phyloP scores from a whole-genome alignment of 2,888 invertebrate genomes.

The Drosophila dives region DNA sequence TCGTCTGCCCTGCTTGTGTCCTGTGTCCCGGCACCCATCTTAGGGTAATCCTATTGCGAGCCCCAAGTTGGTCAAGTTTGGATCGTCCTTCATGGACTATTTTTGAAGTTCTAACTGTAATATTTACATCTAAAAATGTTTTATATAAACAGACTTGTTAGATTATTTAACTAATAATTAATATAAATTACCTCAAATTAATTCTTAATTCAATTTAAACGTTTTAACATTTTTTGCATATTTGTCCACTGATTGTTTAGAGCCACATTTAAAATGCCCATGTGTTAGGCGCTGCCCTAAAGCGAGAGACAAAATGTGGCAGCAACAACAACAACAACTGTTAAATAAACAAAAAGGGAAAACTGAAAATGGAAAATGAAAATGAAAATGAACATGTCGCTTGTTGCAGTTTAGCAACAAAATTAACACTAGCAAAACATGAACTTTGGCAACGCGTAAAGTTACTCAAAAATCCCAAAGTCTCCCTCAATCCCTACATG shows the following conservation, averaged over 20 bases:
- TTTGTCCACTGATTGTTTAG: background rate
- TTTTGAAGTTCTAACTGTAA: background rate
- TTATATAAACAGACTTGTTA: background rate
- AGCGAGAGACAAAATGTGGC: slow-evolving; percentile 15
- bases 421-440: slow-evolving; percentile 65
- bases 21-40: background rate
- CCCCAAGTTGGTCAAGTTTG: background rate
- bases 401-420: slow-evolving; percentile 46
- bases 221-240: background rate
- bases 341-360: slow-evolving; percentile 34
- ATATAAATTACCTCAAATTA: background rate
- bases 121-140: background rate
- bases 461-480: slow-evolving; percentile 17
- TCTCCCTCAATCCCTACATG: background rate
- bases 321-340: slow-evolving; percentile 3
- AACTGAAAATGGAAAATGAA: slow-evolving; percentile 7
- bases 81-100: background rate
- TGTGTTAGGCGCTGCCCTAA: slow-evolving; percentile 2
- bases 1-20: no score
- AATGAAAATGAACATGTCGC: slow-evolving; percentile 61
- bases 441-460: slow-evolving; percentile 31
- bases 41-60: no score
- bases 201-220: background rate
- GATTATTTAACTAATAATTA: background rate
- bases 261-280: slow-evolving; percentile 10